phyloP scores from a whole-genome alignment of 2,113 vertebrate genomes.

The Pseudonaja textilis region DNA sequence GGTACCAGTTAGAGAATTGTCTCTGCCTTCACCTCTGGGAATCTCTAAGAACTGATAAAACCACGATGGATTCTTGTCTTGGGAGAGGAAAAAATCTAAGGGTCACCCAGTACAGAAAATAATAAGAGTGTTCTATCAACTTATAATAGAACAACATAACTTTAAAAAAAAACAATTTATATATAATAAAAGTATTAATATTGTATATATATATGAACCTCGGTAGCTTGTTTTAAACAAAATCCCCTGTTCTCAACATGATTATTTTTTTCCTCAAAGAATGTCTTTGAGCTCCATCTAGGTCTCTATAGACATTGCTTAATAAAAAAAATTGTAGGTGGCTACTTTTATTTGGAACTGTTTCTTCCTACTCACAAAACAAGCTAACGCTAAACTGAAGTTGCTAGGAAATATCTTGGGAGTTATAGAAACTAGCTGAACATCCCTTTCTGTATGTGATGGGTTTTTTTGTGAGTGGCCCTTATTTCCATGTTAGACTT shows the following conservation, averaged over 20 bases:
- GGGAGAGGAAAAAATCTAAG: neutral
- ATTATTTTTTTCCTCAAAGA: neutral
- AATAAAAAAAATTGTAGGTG: neutral
- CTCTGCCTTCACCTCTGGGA: neutral
- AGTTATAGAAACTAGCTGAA: neutral
- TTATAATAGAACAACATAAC: neutral
- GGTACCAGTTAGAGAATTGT: neutral
- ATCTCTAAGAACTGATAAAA: neutral
- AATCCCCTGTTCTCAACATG: neutral
- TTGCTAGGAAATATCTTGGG: neutral
- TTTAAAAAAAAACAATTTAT: neutral
- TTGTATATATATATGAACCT: neutral
- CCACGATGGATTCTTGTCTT: neutral
- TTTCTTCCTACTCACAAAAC: neutral
- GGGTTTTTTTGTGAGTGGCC: neutral
- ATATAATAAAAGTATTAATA: neutral
- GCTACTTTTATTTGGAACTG: neutral
- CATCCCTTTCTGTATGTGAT: neutral
- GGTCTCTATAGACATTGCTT: neutral
- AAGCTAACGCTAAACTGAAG: neutral
- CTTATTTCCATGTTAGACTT: neutral
- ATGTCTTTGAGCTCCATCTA: neutral
- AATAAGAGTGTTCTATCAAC: neutral
- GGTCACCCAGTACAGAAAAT: neutral
- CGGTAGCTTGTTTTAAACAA: neutral